These are phyloP conservation scores for Clarias platycephalus DNA, from an alignment of 2,797 vertebrate species.

Conservation along the genomic window DNA sequence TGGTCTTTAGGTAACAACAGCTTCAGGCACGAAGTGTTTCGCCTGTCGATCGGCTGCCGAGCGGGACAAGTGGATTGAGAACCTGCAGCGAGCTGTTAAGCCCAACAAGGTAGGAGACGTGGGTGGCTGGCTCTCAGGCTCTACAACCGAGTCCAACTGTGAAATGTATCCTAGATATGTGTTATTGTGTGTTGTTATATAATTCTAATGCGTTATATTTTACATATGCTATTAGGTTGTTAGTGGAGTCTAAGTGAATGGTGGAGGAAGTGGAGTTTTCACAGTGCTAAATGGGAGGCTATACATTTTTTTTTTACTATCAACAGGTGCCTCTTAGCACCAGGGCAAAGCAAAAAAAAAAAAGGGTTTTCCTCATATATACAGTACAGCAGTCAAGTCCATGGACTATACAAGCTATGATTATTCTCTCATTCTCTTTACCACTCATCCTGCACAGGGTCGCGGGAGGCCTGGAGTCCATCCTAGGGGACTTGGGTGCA, in stretches of 20 bases:
- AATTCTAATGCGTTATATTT: background rate
- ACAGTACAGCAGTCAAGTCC: background rate
- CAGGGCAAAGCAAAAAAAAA: background rate
- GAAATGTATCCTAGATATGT: background rate
- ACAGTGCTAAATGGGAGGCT: background rate
- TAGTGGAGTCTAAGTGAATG: background rate
- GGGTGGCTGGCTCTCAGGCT: background rate
- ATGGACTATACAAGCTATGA: background rate
- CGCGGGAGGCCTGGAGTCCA: no score
- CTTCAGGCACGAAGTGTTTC: constrained; percentile 92
- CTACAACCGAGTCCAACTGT: background rate
- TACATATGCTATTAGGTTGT: background rate
- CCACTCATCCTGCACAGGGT: no score
- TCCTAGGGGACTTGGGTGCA: no score
- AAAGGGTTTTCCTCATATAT: background rate
- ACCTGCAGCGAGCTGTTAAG: constrained; percentile 89
- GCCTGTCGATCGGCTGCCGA: constrained; percentile 93
- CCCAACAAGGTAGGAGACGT: constrained; percentile 87
- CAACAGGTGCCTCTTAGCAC: background rate
- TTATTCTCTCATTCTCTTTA: background rate
- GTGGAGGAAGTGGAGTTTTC: background rate
- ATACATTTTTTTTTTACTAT: background rate
- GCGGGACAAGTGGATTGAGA: constrained; percentile 97
- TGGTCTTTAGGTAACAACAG: constrained; percentile 84
- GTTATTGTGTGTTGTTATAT: background rate